These are phyloP conservation scores for Ectobius pallidus DNA, from an alignment of 2,888 invertebrate genomes.

Conservation along the genomic window DNA sequence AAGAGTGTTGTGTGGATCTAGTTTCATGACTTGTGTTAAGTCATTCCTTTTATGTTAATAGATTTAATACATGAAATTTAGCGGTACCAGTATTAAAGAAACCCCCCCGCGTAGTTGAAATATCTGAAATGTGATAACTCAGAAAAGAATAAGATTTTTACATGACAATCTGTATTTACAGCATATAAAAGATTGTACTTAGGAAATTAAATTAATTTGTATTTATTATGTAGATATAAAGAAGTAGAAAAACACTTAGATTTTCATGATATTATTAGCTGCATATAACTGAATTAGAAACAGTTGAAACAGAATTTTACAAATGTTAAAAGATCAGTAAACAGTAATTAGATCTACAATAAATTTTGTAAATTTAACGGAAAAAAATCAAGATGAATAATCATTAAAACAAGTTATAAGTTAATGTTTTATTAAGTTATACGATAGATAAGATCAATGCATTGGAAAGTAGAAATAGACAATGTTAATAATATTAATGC, in stretches of 20 bases:
- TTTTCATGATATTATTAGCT: background rate
- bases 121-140: background rate
- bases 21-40: background rate
- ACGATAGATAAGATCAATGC: background rate
- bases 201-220: background rate
- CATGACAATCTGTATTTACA: background rate
- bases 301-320: no score
- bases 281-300: no score
- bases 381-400: no score
- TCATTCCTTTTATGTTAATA: background rate
- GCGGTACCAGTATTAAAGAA: background rate
- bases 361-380: no score
- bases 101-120: background rate
- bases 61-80: background rate
- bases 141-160: background rate
- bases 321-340: no score
- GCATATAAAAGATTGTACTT: background rate
- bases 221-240: background rate
- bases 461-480: background rate
- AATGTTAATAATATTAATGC: background rate
- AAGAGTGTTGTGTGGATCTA: background rate
- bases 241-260: no score
- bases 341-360: no score
- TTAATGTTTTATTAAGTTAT: no score
- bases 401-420: no score